phyloP scores from a whole-genome alignment of 2,113 vertebrate genomes.

The Pedionomus torquatus region DNA sequence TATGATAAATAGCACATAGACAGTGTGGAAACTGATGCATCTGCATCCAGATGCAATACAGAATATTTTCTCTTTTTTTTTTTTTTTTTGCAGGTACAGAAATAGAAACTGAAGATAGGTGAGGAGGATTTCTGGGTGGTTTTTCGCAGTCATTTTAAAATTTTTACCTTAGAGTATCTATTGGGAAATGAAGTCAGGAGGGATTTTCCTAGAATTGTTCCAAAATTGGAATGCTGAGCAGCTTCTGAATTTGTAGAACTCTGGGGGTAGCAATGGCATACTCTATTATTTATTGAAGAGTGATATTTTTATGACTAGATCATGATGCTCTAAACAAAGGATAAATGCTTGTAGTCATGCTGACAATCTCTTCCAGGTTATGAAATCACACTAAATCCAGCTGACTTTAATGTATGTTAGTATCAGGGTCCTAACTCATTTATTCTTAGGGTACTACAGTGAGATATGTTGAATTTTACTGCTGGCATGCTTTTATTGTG shows the following conservation, averaged over 20 bases:
- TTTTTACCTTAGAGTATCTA: neutral
- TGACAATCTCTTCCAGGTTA: neutral
- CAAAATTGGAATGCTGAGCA: neutral
- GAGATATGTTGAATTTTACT: neutral
- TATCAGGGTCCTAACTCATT: neutral
- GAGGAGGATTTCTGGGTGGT: neutral
- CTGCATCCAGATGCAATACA: neutral
- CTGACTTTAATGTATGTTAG: neutral
- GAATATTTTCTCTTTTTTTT: neutral
- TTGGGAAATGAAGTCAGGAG: neutral
- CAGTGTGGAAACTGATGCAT: neutral
- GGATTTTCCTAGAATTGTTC: neutral
- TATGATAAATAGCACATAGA: neutral
- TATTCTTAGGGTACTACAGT: neutral
- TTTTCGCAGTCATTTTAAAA: neutral
- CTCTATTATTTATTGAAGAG: neutral
- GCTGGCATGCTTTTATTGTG: neutral
- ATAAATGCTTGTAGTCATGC: neutral
- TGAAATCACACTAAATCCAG: neutral
- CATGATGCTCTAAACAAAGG: neutral
- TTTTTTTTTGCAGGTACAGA: neutral
- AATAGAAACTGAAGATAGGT: neutral
- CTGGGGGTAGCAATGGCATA: neutral
- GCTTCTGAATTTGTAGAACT: neutral
- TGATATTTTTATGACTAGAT: accelerated